Evolutionary conservation across 2,113 vertebrate species (phyloP).

Genomic region (Apteryx mantelli): DNA sequence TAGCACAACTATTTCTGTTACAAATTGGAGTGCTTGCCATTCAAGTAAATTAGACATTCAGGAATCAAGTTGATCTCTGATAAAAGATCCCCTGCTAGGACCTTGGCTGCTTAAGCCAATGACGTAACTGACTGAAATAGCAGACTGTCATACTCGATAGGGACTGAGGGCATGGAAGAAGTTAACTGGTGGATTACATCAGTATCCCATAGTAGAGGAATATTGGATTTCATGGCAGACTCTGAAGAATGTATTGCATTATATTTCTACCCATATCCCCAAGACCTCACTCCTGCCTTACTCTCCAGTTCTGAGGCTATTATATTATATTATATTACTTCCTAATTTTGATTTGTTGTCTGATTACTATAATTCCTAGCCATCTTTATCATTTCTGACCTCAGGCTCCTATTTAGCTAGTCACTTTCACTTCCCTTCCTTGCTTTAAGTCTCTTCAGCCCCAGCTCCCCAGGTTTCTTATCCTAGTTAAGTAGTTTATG

Average conservation of each 20-base stretch:
- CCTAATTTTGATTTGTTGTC: not conserved
- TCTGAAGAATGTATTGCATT: not conserved
- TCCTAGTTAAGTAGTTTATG: not conserved
- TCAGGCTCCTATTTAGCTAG: not conserved
- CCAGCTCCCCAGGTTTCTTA: not conserved
- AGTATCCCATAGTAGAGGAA: not conserved
- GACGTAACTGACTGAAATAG: not conserved
- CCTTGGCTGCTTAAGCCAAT: not conserved
- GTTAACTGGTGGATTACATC: not conserved
- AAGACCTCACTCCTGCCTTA: not conserved
- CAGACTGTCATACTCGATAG: not conserved
- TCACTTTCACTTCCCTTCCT: not conserved
- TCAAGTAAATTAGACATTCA: not conserved
- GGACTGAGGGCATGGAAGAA: not conserved
- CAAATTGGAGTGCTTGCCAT: not conserved
- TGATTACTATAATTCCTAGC: not conserved
- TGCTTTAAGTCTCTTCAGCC: not conserved
- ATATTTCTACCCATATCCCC: not conserved
- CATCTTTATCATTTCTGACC: not conserved
- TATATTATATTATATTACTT: not conserved
- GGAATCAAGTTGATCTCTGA: not conserved
- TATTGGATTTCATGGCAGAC: not conserved
- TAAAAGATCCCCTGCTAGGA: not conserved
- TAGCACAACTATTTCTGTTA: not conserved
- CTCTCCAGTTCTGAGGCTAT: not conserved